These are phyloP conservation scores for Hydrotaea cyrtoneurina DNA, from an alignment of 2,888 invertebrate genomes.

Conservation along the genomic window DNA sequence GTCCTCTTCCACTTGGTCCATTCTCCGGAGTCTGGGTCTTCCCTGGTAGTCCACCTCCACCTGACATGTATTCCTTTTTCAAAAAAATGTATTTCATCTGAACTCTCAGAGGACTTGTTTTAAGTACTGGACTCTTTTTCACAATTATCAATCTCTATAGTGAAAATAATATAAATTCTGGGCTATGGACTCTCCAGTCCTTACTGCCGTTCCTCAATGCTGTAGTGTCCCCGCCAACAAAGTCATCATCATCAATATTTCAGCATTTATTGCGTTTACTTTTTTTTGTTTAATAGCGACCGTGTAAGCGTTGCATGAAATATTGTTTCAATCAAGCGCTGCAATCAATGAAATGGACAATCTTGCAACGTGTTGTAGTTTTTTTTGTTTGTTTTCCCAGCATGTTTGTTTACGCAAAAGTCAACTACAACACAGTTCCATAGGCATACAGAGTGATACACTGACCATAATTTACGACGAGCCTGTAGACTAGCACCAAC, in stretches of 20 bases:
- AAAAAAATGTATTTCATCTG: no score
- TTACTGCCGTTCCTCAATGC: background rate
- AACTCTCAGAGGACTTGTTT: no score
- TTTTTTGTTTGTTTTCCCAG: background rate
- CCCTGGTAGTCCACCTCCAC: no score
- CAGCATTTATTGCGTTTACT: background rate
- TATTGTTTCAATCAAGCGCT: slow-evolving; percentile 56
- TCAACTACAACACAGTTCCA: background rate
- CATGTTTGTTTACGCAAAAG: background rate
- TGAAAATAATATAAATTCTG: no score
- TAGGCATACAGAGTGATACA: background rate
- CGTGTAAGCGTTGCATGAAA: background rate
- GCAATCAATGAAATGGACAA: slow-evolving; percentile 62
- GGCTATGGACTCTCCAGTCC: no score
- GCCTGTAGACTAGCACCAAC: background rate
- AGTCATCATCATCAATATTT: background rate
- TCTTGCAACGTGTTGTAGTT: no score
- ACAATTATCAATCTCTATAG: no score
- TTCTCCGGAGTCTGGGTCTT: no score
- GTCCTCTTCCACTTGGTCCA: no score
- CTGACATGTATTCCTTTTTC: no score
- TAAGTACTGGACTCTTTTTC: no score
- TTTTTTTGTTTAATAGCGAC: background rate
- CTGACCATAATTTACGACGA: background rate
- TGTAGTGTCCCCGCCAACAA: background rate